Conservation (phyloP, 1,140 invertebrate species). For the Drosophila pruinosa region DNA sequence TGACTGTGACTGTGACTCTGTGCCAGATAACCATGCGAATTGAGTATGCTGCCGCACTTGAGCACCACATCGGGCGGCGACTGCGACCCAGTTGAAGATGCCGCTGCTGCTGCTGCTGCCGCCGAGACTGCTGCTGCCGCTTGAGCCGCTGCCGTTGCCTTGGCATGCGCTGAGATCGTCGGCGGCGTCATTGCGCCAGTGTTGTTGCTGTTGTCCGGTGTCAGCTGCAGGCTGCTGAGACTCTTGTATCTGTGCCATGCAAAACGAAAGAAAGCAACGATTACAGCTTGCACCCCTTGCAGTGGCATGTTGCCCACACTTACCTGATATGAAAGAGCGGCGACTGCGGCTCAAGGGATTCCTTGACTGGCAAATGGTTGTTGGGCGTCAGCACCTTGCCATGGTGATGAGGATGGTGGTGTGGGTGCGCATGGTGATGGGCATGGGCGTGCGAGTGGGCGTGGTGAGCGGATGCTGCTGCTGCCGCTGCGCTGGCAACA, state of each 20-base stretch:
- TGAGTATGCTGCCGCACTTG: conserved; percentile 77
- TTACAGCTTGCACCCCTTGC: neutral
- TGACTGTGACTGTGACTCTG: conserved; percentile 44
- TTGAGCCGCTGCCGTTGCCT: conserved; percentile 47
- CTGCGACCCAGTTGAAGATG: conserved; percentile 23
- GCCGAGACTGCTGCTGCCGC: conserved; percentile 35
- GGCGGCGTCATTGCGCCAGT: conserved; percentile 56
- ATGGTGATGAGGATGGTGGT: conserved; percentile 48
- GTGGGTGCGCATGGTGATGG: conserved; percentile 24
- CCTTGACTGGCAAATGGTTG: conserved; percentile 75
- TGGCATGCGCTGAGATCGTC: conserved; percentile 78
- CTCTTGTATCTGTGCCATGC: conserved; percentile 82
- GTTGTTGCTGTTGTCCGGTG: conserved; percentile 75
- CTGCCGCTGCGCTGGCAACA: conserved; percentile 60
- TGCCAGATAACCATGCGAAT: conserved; percentile 64
- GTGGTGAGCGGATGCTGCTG: conserved; percentile 54
- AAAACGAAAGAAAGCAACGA: neutral
- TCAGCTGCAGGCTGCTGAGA: conserved; percentile 79
- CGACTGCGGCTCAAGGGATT: conserved; percentile 77
- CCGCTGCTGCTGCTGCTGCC: conserved; percentile 26
- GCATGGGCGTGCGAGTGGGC: conserved; percentile 41
- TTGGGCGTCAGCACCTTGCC: conserved; percentile 80
- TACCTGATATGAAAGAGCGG: conserved; percentile 82
- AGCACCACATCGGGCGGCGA: conserved; percentile 74
- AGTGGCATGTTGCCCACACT: neutral